Evolutionary conservation across 2,888 invertebrate genomes (phyloP), one percentile per base, ranked within the genome.

Genomic region (Xanthorhoe designata): DNA sequence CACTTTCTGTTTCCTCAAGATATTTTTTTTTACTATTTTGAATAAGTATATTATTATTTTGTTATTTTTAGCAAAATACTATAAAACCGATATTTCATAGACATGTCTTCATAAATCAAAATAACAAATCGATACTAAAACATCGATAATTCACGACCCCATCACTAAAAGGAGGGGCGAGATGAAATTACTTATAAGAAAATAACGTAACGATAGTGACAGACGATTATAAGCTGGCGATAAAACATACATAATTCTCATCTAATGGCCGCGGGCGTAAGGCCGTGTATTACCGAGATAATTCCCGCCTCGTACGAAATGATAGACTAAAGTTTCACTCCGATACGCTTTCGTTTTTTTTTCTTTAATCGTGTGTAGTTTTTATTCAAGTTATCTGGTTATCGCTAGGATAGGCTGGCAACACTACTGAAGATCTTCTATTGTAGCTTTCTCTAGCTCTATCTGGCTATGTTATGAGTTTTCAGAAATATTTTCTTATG

Each of bases 211-310:
- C 88, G 89, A 91, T 92, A 91, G 92, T 93, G 93, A 93, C 93
- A 93, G 91, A 92, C 92, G 92, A 93, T 92, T 92, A 92, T 92
- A 92, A 92, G 90, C 89, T 88, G 87, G 89, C 89, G 92, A 92
- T 92, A 92, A 93, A 93, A 93, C 92, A 92, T 87, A 93, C 92
- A 93, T 92, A 92, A 92, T 92, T 92, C 91, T 85, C 85, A 81
- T 80, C 81, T 90, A 91, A 92, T 90, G 85, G 90, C 82, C 82
- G 59, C 76, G 75, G 75, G 74, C 75, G 72, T 79, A 74, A 5
- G 75, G 75, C 72, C 76, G 67, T 75, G 78, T 80, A 81, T 83
- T 83, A 82, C 69, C 75, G 77, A 82, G 82, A 82, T 86, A 87
- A 89, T 89, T 85, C 85, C 82, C 83, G 81, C 82, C 57, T 66